A percentile compares a stretch with the other conserved stretches of the same genome.
Conservation (phyloP, 2,113 vertebrate species). For the Poeciliopsis turrubarensis region DNA sequence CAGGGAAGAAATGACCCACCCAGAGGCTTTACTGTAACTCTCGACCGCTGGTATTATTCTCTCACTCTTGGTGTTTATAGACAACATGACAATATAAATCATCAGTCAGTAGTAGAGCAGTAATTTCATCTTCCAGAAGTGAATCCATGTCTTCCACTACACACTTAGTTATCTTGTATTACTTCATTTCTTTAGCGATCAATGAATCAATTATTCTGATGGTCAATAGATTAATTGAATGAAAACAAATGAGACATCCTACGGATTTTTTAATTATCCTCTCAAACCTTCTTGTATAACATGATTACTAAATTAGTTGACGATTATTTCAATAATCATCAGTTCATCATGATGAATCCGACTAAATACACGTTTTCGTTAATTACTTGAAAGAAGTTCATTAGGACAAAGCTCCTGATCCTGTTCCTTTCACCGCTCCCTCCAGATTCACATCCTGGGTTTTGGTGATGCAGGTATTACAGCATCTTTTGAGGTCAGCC, state of each 20-base stretch:
- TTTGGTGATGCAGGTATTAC: slow-evolving; percentile 19
- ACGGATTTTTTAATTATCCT: no score
- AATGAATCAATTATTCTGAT: no score
- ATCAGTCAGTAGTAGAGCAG: not conserved
- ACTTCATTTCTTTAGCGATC: not conserved
- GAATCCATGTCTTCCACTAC: not conserved
- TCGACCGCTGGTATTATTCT: not conserved
- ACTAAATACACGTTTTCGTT: not conserved
- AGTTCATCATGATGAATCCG: no score
- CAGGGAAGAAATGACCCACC: not conserved
- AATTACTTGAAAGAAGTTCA: not conserved
- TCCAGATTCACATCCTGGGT: not conserved
- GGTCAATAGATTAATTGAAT: no score
- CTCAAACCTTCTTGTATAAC: no score
- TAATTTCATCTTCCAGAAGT: not conserved
- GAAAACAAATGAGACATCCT: no score
- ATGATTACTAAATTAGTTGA: no score
- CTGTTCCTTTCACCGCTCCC: not conserved
- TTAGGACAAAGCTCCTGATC: not conserved
- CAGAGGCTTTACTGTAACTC: no score
- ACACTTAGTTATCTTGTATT: not conserved
- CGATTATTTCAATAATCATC: no score
- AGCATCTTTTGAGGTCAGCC: slow-evolving; percentile 17
- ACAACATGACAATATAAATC: no score
- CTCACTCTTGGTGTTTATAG: not conserved